A percentile compares a stretch with the other conserved stretches of the same genome.
Evolutionary conservation across 1,140 invertebrate species (phyloP).

Genomic region (Proctacanthus coquilletti): DNA sequence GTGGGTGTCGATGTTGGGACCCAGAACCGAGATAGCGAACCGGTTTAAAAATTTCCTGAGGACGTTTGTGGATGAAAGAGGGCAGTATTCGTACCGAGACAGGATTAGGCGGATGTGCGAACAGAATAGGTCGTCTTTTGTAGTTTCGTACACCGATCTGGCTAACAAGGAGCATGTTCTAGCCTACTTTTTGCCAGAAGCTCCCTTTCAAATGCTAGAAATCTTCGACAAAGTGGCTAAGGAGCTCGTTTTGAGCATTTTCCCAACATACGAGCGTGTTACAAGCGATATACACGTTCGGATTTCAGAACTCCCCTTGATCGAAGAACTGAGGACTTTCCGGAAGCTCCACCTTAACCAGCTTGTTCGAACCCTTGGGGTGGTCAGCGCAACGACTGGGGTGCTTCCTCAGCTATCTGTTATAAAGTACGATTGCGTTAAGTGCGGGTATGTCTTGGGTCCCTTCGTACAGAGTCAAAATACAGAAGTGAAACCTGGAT

Average conservation of each 20-base stretch:
- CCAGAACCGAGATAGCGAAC: constrained; percentile 89
- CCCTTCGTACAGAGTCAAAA: constrained; percentile 91
- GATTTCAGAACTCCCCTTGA: constrained; percentile 85
- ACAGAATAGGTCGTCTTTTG: constrained; percentile 77
- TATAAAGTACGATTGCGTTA: constrained; percentile 95
- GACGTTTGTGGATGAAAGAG: constrained; percentile 75
- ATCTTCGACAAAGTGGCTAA: constrained; percentile 94
- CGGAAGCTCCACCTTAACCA: constrained; percentile 95
- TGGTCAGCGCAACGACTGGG: constrained; percentile 90
- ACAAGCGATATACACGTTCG: constrained; percentile 85
- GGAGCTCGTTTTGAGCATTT: constrained; percentile 86
- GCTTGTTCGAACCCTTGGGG: constrained; percentile 80
- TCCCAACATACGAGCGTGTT: constrained; percentile 91
- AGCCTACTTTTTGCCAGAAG: constrained; percentile 94
- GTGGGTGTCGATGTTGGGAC: constrained; percentile 94
- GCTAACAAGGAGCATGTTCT: constrained; percentile 82
- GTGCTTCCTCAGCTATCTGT: constrained; percentile 91
- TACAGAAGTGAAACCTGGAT: constrained; percentile 85
- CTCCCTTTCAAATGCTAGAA: constrained; percentile 87
- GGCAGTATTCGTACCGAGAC: constrained; percentile 82
- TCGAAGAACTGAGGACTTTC: constrained; percentile 90
- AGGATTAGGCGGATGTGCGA: constrained; percentile 92
- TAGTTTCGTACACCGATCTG: constrained; percentile 84
- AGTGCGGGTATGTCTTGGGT: constrained; percentile 88
- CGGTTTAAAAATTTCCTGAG: constrained; percentile 91